Conservation (phyloP, 2,888 invertebrate genomes). For the Ligdia adustata region DNA sequence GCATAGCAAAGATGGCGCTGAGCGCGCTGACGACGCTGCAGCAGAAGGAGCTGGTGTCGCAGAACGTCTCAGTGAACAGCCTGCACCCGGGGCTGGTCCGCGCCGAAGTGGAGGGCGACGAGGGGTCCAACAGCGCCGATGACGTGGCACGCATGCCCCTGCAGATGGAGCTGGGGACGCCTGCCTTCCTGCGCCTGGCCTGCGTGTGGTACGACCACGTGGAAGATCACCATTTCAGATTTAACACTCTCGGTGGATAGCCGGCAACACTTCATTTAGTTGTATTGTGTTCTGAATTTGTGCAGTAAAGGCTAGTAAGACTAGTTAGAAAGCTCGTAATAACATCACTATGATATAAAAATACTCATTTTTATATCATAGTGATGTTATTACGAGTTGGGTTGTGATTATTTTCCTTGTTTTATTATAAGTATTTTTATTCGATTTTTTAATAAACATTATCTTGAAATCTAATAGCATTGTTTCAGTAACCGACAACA, state of each 20-base stretch:
- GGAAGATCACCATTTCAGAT: constrained; percentile 61
- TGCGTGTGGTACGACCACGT: constrained; percentile 84
- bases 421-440: too few relatives aligned
- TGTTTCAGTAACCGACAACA: too few relatives aligned
- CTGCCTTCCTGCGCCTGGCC: constrained; percentile 81
- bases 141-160: constrained; percentile 83
- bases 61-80: constrained; percentile 84
- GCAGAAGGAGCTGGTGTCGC: constrained; percentile 82
- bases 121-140: constrained; percentile 82
- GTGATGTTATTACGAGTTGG: too few relatives aligned
- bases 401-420: too few relatives aligned
- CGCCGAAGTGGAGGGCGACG: constrained; percentile 89
- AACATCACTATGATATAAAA: too few relatives aligned
- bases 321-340: too few relatives aligned
- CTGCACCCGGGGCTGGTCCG: constrained; percentile 90
- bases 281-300: too few relatives aligned
- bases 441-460: too few relatives aligned
- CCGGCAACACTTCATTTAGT: too few relatives aligned
- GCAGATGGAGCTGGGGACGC: constrained; percentile 80
- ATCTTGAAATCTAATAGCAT: too few relatives aligned
- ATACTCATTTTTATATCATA: too few relatives aligned
- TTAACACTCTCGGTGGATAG: constrained; percentile 40
- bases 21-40: constrained; percentile 87
- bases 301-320: too few relatives aligned
- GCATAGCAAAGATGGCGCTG: constrained; percentile 88